Evolutionary conservation across 2,113 vertebrate genomes (phyloP).

Genomic region (Trichomycterus rosablanca): DNA sequence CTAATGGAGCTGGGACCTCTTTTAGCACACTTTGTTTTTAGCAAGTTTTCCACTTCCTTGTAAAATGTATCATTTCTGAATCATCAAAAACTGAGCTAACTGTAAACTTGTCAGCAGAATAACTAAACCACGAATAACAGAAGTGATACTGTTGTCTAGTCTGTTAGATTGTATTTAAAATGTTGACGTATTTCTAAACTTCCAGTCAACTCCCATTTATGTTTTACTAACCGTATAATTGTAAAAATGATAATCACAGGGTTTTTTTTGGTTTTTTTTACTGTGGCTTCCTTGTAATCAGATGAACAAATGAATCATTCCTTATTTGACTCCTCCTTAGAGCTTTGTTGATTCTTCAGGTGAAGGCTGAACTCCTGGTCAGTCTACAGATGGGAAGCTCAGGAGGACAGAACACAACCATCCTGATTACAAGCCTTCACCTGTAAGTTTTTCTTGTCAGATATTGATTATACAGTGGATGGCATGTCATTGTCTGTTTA

Average conservation of each 20-base stretch:
- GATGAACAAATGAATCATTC: background rate
- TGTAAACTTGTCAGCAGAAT: background rate
- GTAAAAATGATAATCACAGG: too few species aligned
- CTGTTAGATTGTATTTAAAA: too few species aligned
- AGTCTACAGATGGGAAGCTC: background rate
- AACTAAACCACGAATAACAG: too few species aligned
- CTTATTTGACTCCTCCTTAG: constrained; percentile 20
- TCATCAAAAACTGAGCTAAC: background rate
- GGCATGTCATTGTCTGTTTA: too few species aligned
- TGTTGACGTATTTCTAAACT: too few species aligned
- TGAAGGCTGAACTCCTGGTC: background rate
- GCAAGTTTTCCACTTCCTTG: background rate
- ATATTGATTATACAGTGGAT: too few species aligned
- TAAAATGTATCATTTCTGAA: background rate
- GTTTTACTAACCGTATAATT: too few species aligned
- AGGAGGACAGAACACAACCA: background rate
- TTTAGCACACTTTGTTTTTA: background rate
- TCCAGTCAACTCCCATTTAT: too few species aligned
- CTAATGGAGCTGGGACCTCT: too few species aligned
- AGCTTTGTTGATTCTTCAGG: constrained; percentile 2
- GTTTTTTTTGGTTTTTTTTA: too few species aligned
- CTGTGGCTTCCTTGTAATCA: background rate
- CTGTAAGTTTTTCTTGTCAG: too few species aligned
- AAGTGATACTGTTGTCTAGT: too few species aligned
- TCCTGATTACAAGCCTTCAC: background rate